Percentiles rank a stretch among this genome's conserved stretches.
Conservation (phyloP, 2,797 vertebrate species). For the Oryzias sinensis region DNA sequence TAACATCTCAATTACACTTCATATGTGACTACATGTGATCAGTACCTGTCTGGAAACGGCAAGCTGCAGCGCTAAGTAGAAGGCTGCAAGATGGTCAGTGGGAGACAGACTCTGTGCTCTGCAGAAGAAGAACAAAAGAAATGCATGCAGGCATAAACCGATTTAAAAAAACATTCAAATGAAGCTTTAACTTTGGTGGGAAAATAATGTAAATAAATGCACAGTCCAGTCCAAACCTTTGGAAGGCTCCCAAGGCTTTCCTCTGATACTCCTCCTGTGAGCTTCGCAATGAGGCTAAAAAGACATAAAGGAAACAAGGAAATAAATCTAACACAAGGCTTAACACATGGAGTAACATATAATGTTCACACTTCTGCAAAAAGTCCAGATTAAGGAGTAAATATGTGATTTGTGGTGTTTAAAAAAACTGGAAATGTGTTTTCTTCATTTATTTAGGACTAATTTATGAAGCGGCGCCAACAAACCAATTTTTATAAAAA, state of each 20-base stretch:
- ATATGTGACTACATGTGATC: too few species aligned
- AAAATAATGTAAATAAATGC: slow-evolving; percentile 2
- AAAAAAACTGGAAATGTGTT: too few species aligned
- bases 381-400: too few species aligned
- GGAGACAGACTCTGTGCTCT: slow-evolving; percentile 97
- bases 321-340: not conserved
- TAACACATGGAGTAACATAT: too few species aligned
- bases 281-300: slow-evolving; percentile 89
- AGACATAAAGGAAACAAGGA: slow-evolving; percentile 24
- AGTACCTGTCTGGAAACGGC: slow-evolving; percentile 98
- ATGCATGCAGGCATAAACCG: slow-evolving; percentile 10
- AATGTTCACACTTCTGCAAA: too few species aligned
- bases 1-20: not conserved
- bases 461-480: too few species aligned
- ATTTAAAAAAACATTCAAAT: slow-evolving; percentile 13
- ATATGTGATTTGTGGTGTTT: too few species aligned
- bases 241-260: slow-evolving; percentile 95
- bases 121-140: slow-evolving; percentile 21
- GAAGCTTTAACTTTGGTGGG: not conserved
- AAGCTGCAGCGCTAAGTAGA: slow-evolving; percentile 95
- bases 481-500: too few species aligned
- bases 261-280: slow-evolving; percentile 95
- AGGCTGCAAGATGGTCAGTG: slow-evolving; percentile 92
- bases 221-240: slow-evolving; percentile 78
- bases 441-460: too few species aligned